Evolutionary conservation across 2,888 invertebrate genomes (phyloP).

Genomic region (Eutolmus rufibarbis): DNA sequence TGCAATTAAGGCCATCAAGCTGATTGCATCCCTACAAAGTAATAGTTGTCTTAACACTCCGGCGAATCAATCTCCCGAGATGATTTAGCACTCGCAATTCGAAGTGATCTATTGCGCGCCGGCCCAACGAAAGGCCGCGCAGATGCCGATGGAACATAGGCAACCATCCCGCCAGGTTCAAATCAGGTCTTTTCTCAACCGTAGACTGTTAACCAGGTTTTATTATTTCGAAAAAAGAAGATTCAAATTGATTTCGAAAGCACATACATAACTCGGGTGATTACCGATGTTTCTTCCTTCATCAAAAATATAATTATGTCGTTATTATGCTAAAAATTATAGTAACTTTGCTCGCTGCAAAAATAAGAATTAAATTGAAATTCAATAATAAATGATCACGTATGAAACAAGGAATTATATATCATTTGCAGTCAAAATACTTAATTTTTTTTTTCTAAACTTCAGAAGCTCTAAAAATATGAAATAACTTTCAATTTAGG

Average conservation of each 20-base stretch:
- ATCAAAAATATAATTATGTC: neutral
- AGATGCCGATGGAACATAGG: neutral
- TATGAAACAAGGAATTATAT: too few relatives aligned
- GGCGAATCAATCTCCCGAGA: constrained; percentile 45
- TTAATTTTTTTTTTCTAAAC: too few relatives aligned
- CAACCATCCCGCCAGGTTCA: neutral
- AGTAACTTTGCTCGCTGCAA: too few relatives aligned
- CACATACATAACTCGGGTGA: neutral
- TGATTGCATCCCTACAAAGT: constrained; percentile 36
- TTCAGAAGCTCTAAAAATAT: too few relatives aligned
- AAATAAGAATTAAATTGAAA: neutral
- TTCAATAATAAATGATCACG: neutral
- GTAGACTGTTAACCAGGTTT: neutral
- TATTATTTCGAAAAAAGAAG: neutral
- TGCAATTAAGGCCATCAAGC: constrained; percentile 34
- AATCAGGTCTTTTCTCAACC: neutral
- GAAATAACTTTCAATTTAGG: too few relatives aligned
- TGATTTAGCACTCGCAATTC: constrained; percentile 45
- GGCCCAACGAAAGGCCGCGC: neutral
- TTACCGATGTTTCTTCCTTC: neutral
- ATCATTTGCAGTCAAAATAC: too few relatives aligned
- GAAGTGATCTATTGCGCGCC: constrained; percentile 45
- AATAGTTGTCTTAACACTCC: constrained; percentile 44
- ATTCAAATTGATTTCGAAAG: neutral
- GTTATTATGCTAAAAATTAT: neutral